Conservation (phyloP, 2,888 invertebrate species). For the Cerceris rybyensis region DNA sequence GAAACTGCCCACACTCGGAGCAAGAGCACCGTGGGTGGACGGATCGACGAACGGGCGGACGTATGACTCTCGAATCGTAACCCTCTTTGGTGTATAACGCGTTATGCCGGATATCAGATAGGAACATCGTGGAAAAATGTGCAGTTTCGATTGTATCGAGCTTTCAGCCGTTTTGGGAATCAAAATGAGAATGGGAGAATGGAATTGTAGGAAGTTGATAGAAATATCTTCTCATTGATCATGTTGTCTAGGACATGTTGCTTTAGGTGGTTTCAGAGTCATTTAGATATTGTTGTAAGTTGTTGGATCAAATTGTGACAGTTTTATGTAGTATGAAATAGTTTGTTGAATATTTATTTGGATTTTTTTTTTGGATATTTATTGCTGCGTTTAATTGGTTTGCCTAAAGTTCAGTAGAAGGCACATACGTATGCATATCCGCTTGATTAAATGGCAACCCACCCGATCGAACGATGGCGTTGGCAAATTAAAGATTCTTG, state of each 20-base stretch:
- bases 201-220: background rate
- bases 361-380: too few relatives aligned
- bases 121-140: slow-evolving; percentile 16
- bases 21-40: slow-evolving; percentile 67
- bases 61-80: slow-evolving; percentile 54
- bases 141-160: too few relatives aligned
- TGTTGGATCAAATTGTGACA: background rate
- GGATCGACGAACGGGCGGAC: slow-evolving; percentile 60
- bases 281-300: too few relatives aligned
- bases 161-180: too few relatives aligned
- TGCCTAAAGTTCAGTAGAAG: slow-evolving; percentile 19
- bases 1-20: slow-evolving; percentile 73
- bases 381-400: slow-evolving; percentile 30
- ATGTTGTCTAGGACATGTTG: too few relatives aligned
- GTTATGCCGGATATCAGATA: slow-evolving; percentile 35
- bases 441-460: slow-evolving; percentile 59
- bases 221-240: too few relatives aligned
- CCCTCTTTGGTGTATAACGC: slow-evolving; percentile 39
- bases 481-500: slow-evolving; percentile 76
- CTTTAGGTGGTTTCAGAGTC: too few relatives aligned
- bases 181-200: background rate
- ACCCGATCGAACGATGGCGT: slow-evolving; percentile 63
- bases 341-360: background rate
- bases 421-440: slow-evolving; percentile 42
- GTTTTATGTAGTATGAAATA: slow-evolving; percentile 3